A percentile compares a stretch with the other conserved stretches of the same genome.
Conservation (phyloP, 2,888 invertebrate genomes). For the Yponomeuta evonymella region DNA sequence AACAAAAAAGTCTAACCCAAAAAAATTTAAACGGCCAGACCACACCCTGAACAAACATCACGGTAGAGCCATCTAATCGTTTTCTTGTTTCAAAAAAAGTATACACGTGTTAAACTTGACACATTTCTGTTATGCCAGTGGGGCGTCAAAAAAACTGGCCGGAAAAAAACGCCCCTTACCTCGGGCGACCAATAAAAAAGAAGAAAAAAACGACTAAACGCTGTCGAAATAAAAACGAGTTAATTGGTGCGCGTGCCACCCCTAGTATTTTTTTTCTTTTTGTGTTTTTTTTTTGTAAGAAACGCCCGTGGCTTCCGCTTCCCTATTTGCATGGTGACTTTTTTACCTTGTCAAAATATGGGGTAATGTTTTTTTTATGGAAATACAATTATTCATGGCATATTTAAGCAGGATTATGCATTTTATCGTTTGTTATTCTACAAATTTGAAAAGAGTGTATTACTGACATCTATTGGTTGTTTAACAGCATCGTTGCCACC, state of each 20-base stretch:
- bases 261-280: conserved; percentile 49
- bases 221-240: conserved; percentile 51
- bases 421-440: background rate
- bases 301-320: conserved; percentile 28
- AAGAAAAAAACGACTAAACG: conserved; percentile 47
- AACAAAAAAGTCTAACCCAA: conserved; percentile 28
- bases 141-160: conserved; percentile 29
- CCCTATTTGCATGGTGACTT: conserved; percentile 34
- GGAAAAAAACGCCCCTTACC: conserved; percentile 60
- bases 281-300: conserved; percentile 21
- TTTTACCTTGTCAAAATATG: conserved; percentile 27
- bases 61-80: conserved; percentile 29
- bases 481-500: background rate
- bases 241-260: conserved; percentile 70
- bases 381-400: conserved; percentile 42
- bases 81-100: conserved; percentile 26
- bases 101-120: conserved; percentile 54
- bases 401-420: background rate
- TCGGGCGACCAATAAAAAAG: conserved; percentile 59
- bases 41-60: conserved; percentile 48
- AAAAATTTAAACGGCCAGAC: conserved; percentile 27
- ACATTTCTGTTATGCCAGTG: conserved; percentile 41
- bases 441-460: background rate
- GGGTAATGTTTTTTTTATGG: conserved; percentile 64
- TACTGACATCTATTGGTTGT: background rate